Evolutionary conservation across 1,140 invertebrate genomes (phyloP), one percentile per base, ranked within the genome.

Genomic region (Bombus turneri): DNA sequence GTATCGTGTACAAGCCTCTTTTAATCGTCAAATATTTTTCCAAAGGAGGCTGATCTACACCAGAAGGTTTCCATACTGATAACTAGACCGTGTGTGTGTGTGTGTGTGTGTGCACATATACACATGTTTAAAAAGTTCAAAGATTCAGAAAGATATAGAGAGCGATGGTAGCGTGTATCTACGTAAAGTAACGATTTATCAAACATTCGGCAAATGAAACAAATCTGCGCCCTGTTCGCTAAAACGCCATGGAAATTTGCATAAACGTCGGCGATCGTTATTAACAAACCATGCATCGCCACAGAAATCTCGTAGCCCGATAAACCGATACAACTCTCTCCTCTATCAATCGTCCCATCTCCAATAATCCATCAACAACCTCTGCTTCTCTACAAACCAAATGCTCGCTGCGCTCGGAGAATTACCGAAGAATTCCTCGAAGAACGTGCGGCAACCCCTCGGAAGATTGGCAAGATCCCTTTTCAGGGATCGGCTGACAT

Each of bases 401-500:
- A n/a, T n/a, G 3, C 28, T n/a, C 12, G 59, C 28, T n/a, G 59
- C 59, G 59, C 59, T n/a, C 59, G 28, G 0, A n/a, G 59, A n/a
- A 62, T 62, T 62, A 62, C 28, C 28, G 3, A 13, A 62, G 28
- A 62, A 62, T 62, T 62, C 59, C n/a, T 66, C n/a, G 31, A 34
- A 37, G 31, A 68, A 68, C 66, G 66, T 68, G 64, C 3, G n/a
- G 22, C 66, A 68, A 68, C 34, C 34, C 31, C 66, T 9, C 5
- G 15, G 9, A 31, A 68, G 15, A 22, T 31, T 37, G 31, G 18
- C 31, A 68, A 37, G 34, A 62, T 62, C 59, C 59, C 28, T n/a
- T 62, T 62, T 62, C 59, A 62, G 28, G 47, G 59, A 39, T 81
- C 82, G 87, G 83, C 47, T 81, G 71, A 90, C 90, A 91, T 91